Percentiles rank a stretch among this genome's conserved stretches.
Conservation (phyloP, 37 sponge, comb jelly and placozoan genomes). For the Theonella swinhoei region DNA sequence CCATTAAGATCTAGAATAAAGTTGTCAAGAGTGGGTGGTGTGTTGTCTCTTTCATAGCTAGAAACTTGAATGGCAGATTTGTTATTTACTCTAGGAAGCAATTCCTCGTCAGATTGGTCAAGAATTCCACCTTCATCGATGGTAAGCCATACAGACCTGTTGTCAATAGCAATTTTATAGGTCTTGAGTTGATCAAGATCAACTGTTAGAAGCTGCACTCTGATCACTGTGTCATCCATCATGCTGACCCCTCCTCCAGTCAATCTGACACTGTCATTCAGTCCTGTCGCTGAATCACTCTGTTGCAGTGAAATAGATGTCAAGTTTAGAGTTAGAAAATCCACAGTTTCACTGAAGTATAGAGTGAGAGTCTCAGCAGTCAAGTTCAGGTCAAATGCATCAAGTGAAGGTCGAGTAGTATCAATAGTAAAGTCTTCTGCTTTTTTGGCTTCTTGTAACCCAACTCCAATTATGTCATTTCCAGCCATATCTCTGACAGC, state of each 20-base stretch:
- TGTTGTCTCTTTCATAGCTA: conserved; percentile 64
- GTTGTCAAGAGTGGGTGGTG: conserved; percentile 49
- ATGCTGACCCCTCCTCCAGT: conserved; percentile 51
- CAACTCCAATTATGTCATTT: conserved; percentile 39
- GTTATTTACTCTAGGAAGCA: conserved; percentile 42
- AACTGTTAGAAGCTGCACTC: conserved; percentile 31
- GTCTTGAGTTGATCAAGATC: conserved; percentile 82
- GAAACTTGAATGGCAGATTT: conserved; percentile 51
- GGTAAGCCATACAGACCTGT: conserved; percentile 51
- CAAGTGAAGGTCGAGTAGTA: conserved; percentile 60
- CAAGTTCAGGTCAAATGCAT: conserved; percentile 84
- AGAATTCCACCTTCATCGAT: conserved; percentile 50
- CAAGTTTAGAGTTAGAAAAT: conserved; percentile 63
- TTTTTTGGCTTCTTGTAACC: conserved; percentile 25
- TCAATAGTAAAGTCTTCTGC: conserved; percentile 58
- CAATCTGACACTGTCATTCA: conserved; percentile 35
- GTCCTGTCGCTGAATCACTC: conserved; percentile 25
- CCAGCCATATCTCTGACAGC: conserved; percentile 79
- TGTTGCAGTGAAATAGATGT: conserved; percentile 62
- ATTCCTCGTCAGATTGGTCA: conserved; percentile 63
- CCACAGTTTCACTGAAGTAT: conserved; percentile 85
- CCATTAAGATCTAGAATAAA: conserved; percentile 73
- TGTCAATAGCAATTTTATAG: conserved; percentile 57
- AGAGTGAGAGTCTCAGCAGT: conserved; percentile 64
- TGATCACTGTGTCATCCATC: conserved; percentile 51